Percentiles rank a stretch among this genome's conserved stretches.
phyloP scores from a whole-genome alignment of 30 jellyfish, hydroid and myxozoan species.

The Cassiopea andromeda region DNA sequence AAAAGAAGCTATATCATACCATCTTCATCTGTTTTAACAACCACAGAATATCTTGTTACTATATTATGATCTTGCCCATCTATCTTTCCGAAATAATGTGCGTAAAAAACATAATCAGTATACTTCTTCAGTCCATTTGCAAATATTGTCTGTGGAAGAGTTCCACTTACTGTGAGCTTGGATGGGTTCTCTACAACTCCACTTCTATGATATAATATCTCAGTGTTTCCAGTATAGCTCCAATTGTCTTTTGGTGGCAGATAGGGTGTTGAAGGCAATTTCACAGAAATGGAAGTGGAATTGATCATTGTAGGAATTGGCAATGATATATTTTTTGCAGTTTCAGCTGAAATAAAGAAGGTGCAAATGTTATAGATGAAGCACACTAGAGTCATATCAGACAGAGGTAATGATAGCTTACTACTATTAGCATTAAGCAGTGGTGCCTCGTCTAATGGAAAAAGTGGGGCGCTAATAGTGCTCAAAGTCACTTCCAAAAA shows the following conservation, averaged over 20 bases:
- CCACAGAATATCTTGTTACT: constrained; percentile 3
- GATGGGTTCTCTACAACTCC: neutral
- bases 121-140: neutral
- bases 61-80: constrained; percentile 5
- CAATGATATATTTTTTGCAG: constrained; percentile 6
- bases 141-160: constrained; percentile 23
- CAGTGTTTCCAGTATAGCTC: constrained; percentile 8
- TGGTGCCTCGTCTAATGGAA: neutral
- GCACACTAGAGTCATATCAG: too few relatives aligned
- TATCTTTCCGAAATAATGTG: neutral
- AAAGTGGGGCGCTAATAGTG: neutral
- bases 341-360: constrained; percentile 6
- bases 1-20: neutral
- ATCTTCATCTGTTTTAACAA: neutral
- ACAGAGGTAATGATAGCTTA: neutral
- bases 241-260: neutral
- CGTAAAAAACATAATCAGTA: too few relatives aligned
- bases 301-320: constrained; percentile 16
- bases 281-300: constrained; percentile 7
- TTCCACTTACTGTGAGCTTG: neutral
- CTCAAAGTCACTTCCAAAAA: neutral
- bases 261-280: neutral
- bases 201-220: constrained; percentile 9
- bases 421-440: neutral
- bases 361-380: neutral